These are phyloP conservation scores for Osmerus mordax DNA, from an alignment of 2,113 vertebrate species.

Conservation along the genomic window DNA sequence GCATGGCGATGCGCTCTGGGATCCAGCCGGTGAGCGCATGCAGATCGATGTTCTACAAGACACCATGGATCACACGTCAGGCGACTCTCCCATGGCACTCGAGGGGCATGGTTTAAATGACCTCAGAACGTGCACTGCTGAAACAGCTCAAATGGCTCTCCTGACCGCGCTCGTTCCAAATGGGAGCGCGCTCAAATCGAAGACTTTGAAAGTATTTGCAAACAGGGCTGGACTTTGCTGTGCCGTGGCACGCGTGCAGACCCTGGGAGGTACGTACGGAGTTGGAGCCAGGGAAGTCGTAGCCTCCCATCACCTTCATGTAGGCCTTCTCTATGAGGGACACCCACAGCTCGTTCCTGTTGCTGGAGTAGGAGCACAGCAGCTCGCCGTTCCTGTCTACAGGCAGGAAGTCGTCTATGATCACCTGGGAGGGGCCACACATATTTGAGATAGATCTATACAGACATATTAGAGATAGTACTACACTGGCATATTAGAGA, in stretches of 20 bases:
- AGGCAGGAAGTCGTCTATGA: slow-evolving; percentile 94
- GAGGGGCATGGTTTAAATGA: not conserved
- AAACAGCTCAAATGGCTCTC: no score
- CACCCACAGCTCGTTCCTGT: slow-evolving; percentile 96
- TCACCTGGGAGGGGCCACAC: slow-evolving; percentile 73
- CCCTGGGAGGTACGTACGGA: slow-evolving; percentile 77
- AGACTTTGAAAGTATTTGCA: not conserved
- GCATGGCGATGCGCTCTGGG: slow-evolving; percentile 98
- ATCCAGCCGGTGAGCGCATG: slow-evolving; percentile 98
- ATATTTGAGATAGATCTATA: no score
- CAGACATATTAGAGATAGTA: no score
- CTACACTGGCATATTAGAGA: no score
- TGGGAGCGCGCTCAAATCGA: no score
- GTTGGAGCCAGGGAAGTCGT: slow-evolving; percentile 98
- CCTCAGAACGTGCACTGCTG: no score
- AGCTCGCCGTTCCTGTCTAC: slow-evolving; percentile 92
- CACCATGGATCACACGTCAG: slow-evolving; percentile 1
- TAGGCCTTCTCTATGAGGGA: slow-evolving; percentile 99
- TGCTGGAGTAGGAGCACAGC: slow-evolving; percentile 97
- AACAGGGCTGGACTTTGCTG: no score
- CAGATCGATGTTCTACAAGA: slow-evolving; percentile 90
- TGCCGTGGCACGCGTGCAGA: no score
- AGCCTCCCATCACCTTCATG: slow-evolving; percentile 99
- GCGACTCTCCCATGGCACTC: not conserved
- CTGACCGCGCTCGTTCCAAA: no score